Conservation (phyloP, 2,797 vertebrate genomes). For the Pygocentrus nattereri region DNA sequence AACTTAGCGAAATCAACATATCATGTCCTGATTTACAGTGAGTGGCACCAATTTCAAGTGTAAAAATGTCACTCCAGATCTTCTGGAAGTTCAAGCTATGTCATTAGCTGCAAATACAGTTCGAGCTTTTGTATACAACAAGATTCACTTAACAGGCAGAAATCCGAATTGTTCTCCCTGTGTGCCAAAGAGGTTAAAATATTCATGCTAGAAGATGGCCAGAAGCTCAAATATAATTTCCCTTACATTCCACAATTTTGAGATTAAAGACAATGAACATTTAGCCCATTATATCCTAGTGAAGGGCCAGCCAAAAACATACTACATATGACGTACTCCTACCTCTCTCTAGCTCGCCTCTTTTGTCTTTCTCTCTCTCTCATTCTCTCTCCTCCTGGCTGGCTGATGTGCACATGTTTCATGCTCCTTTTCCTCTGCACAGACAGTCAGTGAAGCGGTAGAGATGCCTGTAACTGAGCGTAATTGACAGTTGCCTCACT, state of each 20-base stretch:
- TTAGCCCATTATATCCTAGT: background rate
- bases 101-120: no score
- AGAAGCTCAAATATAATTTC: background rate
- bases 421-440: conserved; percentile 34
- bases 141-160: background rate
- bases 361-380: background rate
- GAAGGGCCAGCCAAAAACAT: no score
- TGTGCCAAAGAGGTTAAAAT: background rate
- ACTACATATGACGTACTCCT: background rate
- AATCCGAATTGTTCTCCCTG: background rate
- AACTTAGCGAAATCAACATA: no score
- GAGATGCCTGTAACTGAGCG: conserved; percentile 43
- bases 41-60: no score
- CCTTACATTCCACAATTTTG: background rate
- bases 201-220: background rate
- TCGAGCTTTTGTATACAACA: no score
- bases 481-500: conserved; percentile 52
- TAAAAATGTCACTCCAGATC: no score
- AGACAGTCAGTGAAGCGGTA: conserved; percentile 20
- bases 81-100: no score
- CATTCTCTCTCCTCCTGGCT: background rate
- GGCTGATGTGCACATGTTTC: conserved; percentile 45
- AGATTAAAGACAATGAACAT: background rate
- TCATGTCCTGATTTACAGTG: no score
- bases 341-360: background rate